Conservation (phyloP, 2,797 vertebrate genomes). For the Botia kubotai region DNA sequence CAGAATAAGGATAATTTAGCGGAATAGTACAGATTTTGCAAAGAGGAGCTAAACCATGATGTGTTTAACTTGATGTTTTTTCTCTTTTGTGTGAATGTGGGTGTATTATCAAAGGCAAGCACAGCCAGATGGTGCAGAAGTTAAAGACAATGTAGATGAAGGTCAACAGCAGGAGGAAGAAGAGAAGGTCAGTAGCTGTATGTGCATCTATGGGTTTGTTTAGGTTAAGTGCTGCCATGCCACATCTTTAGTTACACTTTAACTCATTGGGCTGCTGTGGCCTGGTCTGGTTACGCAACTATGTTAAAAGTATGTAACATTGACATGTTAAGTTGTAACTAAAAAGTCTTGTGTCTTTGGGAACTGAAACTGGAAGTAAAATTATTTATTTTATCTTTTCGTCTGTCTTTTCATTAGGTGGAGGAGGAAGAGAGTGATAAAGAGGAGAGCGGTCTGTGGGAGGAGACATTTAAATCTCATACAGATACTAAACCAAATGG, state of each 20-base stretch:
- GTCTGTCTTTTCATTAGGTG: conserved; percentile 21
- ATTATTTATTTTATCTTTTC: not conserved
- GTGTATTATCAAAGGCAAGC: conserved; percentile 69
- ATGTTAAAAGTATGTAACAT: not conserved
- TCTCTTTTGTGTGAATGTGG: not conserved
- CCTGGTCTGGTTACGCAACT: conserved; percentile 37
- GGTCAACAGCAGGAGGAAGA: conserved; percentile 66
- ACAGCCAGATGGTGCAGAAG: conserved; percentile 73
- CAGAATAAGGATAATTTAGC: too few relatives aligned
- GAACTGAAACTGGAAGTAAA: not conserved
- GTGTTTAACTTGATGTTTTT: not conserved
- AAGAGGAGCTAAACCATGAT: not conserved
- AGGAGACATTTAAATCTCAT: conserved; percentile 93
- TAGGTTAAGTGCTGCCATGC: not conserved
- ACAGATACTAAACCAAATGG: conserved; percentile 90
- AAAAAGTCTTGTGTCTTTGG: not conserved
- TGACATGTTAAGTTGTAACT: not conserved
- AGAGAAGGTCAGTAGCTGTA: conserved; percentile 61
- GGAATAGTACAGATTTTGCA: too few relatives aligned
- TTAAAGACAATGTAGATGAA: conserved; percentile 72
- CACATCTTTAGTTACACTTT: conserved; percentile 10
- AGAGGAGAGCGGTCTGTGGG: conserved; percentile 87
- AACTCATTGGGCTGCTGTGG: not conserved
- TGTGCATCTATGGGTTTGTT: not conserved
- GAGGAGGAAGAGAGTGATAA: conserved; percentile 73